Base-by-base conservation (phyloP, 2,113 vertebrate genomes). In the Aegotheles bennettii region DNA sequence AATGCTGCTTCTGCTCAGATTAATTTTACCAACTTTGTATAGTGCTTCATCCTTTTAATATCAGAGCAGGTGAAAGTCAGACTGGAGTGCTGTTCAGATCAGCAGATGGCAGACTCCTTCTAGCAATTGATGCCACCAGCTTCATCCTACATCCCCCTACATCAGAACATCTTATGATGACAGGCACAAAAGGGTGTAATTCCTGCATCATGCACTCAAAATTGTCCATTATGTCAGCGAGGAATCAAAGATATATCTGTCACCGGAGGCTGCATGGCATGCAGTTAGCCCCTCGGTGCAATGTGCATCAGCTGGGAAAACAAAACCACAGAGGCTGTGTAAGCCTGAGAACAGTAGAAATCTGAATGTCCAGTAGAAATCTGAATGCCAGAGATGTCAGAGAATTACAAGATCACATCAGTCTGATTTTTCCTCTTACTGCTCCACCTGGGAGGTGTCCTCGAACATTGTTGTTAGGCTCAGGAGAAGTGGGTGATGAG, bases 81-180 rank as follows among this genome's bases (percentile, higher is more conserved):
- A 8, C 57, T 57, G 84, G 93, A 96, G 81, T 35, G 73, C 84
- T 65, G 43, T 79, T 95, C 77, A 95, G 93, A 96, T 96, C 95
- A 95, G 95, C 93, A 96, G 96, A 97, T 97, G 95, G 96, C 96
- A 96, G 95, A 80, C 96, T 97, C 93, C 81, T 95, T 96, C 96
- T 94, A 97, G 95, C 89, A 95, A 95, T 69, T 71, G 91, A 83
- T 96, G 76, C 74, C 84, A 89, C 65, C 73, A 87, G 84, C 84
- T 87, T 82, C 77, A 84, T 96, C 84, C 84, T 87, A 68, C 80
- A 87, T 43, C 81, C 73, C 90, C 68, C 76, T 71, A 31, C 36
- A 84, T 75, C 43, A 82, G 64, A 96, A 73, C 69, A 87, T 93
- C 88, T 83, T 91, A 96, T 70, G 57, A 64, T 89, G 80, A 84